phyloP scores from a whole-genome alignment of 2,888 invertebrate species.

The Andrena camellia region DNA sequence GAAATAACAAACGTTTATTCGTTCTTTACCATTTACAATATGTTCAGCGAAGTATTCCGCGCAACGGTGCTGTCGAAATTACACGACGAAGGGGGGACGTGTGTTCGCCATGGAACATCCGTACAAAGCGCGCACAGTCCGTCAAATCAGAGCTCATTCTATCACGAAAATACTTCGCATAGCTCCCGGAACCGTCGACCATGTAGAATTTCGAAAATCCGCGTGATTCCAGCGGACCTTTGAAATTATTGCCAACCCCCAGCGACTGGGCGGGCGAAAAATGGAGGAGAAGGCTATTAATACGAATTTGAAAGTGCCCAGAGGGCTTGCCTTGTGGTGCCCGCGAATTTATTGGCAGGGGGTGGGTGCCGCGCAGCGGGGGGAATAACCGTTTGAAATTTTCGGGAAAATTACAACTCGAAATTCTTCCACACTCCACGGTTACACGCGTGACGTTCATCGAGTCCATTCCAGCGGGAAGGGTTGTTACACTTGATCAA shows the following conservation, averaged over 20 bases:
- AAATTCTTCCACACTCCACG: constrained; percentile 72
- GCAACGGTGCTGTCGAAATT: neutral
- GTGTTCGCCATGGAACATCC: neutral
- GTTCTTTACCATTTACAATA: neutral
- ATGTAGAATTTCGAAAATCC: constrained; percentile 56
- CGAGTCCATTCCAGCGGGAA: constrained; percentile 67
- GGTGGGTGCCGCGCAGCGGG: neutral
- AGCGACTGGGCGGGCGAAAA: constrained; percentile 21
- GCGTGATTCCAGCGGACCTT: constrained; percentile 19
- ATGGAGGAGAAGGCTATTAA: constrained; percentile 24
- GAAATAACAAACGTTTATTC: neutral
- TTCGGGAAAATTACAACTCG: constrained; percentile 68
- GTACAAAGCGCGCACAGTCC: neutral
- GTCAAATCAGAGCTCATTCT: constrained; percentile 26
- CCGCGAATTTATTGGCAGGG: constrained; percentile 47
- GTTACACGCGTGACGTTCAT: constrained; percentile 73
- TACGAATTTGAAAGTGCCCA: constrained; percentile 45
- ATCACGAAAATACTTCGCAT: constrained; percentile 17
- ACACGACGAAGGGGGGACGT: neutral
- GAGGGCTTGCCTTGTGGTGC: constrained; percentile 27
- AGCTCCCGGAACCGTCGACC: constrained; percentile 6
- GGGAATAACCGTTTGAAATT: constrained; percentile 57
- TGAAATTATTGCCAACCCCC: constrained; percentile 58
- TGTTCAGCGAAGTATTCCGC: neutral
- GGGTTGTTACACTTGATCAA: constrained; percentile 77